Conservation (phyloP, 2,888 invertebrate genomes). For the Agrotis exclamationis region DNA sequence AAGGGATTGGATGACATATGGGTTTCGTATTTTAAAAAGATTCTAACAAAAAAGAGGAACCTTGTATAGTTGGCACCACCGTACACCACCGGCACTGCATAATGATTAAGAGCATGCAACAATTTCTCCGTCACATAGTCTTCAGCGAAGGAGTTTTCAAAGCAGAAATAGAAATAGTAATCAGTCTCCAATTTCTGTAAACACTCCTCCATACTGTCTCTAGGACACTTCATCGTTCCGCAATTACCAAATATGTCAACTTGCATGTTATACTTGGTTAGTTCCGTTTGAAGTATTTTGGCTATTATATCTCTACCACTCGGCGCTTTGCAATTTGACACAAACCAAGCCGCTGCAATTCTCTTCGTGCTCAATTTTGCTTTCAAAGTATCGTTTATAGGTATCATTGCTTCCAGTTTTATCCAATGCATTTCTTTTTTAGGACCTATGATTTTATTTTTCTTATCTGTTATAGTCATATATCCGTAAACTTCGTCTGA, state of each 20-base stretch:
- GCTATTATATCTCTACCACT: conserved; percentile 69
- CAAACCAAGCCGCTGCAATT: conserved; percentile 80
- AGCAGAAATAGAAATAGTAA: conserved; percentile 82
- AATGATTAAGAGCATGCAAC: conserved; percentile 73
- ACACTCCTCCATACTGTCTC: conserved; percentile 56
- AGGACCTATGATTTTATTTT: conserved; percentile 71
- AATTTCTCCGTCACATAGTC: conserved; percentile 85
- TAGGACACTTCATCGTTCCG: conserved; percentile 68
- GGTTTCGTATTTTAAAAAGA: no score
- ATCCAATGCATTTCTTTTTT: conserved; percentile 73
- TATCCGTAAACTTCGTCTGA: conserved; percentile 75
- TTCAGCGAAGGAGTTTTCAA: conserved; percentile 80
- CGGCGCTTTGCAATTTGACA: conserved; percentile 74
- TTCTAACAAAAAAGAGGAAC: conserved; percentile 55
- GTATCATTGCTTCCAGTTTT: conserved; percentile 69
- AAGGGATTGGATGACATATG: no score
- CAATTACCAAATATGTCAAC: conserved; percentile 78
- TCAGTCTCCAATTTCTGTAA: conserved; percentile 69
- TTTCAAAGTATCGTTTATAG: conserved; percentile 68
- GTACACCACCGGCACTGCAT: conserved; percentile 80
- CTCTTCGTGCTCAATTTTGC: conserved; percentile 69
- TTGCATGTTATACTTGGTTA: conserved; percentile 66
- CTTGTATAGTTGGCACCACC: conserved; percentile 83
- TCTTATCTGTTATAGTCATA: conserved; percentile 68
- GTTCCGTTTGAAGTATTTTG: conserved; percentile 60